Evolutionary conservation across 2,113 vertebrate species (phyloP), one percentile per base, ranked within the genome.

Genomic region (Riparia riparia): DNA sequence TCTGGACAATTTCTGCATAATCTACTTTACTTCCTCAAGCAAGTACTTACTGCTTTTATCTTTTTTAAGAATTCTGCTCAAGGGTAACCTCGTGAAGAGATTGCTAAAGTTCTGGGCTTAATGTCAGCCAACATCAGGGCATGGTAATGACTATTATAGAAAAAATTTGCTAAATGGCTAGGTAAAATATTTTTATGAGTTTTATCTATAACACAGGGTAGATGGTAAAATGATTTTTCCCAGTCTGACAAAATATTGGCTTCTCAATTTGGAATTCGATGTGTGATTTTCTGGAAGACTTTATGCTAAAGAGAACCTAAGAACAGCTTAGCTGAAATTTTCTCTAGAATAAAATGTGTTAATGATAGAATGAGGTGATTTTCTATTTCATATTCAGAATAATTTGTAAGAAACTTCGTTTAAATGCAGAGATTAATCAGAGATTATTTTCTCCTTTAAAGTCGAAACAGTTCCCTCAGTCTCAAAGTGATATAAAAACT

Each of bases 341-440:
- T 83, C 14, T 32, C 26, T 63, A 57, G 17, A 85, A 41, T 29
- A 58, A 91, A 82, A 82, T 25, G 21, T 61, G 42, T 72, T 85
- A 82, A 39, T 65, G 31, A 85, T 60, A 72, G 78, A 76, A 88
- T 49, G 3, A 11, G 11, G 5, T 86, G 31, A 64, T 76, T 87
- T 90, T 79, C 32, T 71, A 31, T 65, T 51, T 29, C 31, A 41
- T 76, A 82, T 56, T 82, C 51, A 49, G 73, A 85, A 72, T 68
- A 89, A 76, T 85, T 93, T 76, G 31, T 61, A 82, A 81, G 66
- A 91, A 96, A 68, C 28, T 60, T 85, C 37, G 87, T 90, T 89
- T 82, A 92, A 90, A 94, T 77, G 63, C 79, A 91, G 41, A 79
- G 25, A 88, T 72, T 72, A 86, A 90, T 90, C 89, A 92, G 70